Evolutionary conservation across 2,888 invertebrate genomes (phyloP), one percentile per base, ranked within the genome.

Genomic region (Aphidius colemani): DNA sequence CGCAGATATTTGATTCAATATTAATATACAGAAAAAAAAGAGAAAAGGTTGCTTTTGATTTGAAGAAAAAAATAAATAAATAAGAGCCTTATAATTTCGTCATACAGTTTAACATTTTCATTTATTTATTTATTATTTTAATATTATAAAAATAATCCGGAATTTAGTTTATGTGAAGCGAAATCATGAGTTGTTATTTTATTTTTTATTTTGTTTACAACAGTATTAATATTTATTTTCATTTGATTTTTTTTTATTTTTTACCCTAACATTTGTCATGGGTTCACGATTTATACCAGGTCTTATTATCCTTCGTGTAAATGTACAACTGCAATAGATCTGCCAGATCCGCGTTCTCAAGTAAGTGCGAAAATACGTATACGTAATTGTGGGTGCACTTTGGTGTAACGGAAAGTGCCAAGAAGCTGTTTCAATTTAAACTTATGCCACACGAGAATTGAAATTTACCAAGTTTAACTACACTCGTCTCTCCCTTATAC

Each of bases 271-370:
- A 57, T 57, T 57, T 39, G 57, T 57, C 57, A 57, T 57, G 57
- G 11, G 46, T 57, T 39, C 39, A 13, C 57, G 46, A 57, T 46
- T 57, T 57, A 57, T 57, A 57, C 57, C 39, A 7, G 46, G 46
- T 30, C 45, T 39, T 46, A 57, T 57, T 57, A 57, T 57, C 57
- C 57, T 46, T 46, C 57, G 46, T 57, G 57, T 57, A 57, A 57
- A 57, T 46, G 46, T 46, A 10, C 46, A 45, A 57, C 57, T 57
- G 55, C 57, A 57, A 57, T 57, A 57, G 57, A 57, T 57, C 57
- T 46, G 43, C 48, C 53, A 48, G 65, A 61, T 61, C 65, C 65
- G 65, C 65, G 65, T 65, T 65, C 61, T 44, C 61, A 18, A 53
- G 53, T 59, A 58, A 58, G 53, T 53, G 61, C 65, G 61, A 48